These are phyloP conservation scores for Pelosia muscerda DNA, from an alignment of 2,888 invertebrate species.

Conservation along the genomic window DNA sequence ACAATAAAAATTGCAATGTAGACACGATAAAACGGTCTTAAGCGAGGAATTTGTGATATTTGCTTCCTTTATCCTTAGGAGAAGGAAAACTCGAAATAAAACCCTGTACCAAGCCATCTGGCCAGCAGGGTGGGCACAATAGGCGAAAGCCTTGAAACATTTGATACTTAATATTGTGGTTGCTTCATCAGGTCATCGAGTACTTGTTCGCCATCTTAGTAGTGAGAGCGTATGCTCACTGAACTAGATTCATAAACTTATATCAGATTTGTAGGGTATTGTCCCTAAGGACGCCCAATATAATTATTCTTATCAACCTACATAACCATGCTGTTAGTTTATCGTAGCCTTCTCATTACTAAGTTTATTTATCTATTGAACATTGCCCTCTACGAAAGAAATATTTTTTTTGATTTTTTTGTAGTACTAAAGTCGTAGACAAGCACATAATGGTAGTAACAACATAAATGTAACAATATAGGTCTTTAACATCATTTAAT, in stretches of 20 bases:
- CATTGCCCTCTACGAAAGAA: too few relatives aligned
- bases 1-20: background rate
- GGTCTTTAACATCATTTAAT: too few relatives aligned
- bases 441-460: background rate
- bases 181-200: background rate
- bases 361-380: background rate
- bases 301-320: background rate
- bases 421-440: background rate
- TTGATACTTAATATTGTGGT: too few relatives aligned
- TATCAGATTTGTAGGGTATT: background rate
- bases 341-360: background rate
- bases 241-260: background rate
- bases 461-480: too few relatives aligned
- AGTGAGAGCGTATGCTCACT: background rate
- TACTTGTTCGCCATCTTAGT: background rate
- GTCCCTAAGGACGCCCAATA: background rate
- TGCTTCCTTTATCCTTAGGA: too few relatives aligned
- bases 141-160: too few relatives aligned
- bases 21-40: too few relatives aligned
- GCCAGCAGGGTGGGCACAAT: too few relatives aligned
- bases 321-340: background rate
- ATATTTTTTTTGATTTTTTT: too few relatives aligned
- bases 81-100: too few relatives aligned
- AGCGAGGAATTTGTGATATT: too few relatives aligned
- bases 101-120: too few relatives aligned